Percentiles rank a stretch among this genome's conserved stretches.
phyloP scores from a whole-genome alignment of 2,888 invertebrate species.

The Meloe dianella region DNA sequence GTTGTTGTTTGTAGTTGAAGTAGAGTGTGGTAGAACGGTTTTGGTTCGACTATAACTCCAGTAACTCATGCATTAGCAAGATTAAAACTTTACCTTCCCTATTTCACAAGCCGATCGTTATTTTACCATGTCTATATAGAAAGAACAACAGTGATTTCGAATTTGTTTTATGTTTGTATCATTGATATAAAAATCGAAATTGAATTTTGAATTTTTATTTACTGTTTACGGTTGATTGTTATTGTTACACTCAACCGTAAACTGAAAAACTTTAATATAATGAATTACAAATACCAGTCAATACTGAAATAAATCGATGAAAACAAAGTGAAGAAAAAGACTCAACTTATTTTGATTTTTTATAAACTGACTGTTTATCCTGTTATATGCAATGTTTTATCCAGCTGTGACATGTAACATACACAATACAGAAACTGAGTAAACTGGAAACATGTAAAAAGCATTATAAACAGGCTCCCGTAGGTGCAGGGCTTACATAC shows the following conservation, averaged over 20 bases:
- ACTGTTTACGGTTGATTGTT: not conserved
- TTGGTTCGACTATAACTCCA: constrained; percentile 19
- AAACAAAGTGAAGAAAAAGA: too few species aligned
- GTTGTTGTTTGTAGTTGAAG: not conserved
- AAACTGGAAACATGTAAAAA: not conserved
- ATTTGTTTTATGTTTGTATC: not conserved
- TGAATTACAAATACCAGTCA: not conserved
- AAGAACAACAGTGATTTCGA: not conserved
- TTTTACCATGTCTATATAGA: constrained; percentile 16
- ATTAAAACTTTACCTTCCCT: constrained; percentile 36
- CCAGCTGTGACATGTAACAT: not conserved
- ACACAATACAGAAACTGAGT: not conserved
- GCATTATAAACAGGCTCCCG: not conserved
- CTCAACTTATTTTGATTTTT: not conserved
- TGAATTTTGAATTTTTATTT: not conserved
- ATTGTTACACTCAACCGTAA: not conserved
- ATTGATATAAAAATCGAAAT: not conserved
- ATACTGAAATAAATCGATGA: not conserved
- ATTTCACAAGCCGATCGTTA: constrained; percentile 24
- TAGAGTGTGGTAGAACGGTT: constrained; percentile 23
- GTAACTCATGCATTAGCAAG: constrained; percentile 36
- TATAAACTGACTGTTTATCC: not conserved
- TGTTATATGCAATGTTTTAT: not conserved
- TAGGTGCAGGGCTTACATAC: not conserved
- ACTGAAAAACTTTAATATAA: not conserved